Evolutionary conservation across 2,797 vertebrate genomes (phyloP), one percentile per base, ranked within the genome.

Genomic region (Mustela erminea): DNA sequence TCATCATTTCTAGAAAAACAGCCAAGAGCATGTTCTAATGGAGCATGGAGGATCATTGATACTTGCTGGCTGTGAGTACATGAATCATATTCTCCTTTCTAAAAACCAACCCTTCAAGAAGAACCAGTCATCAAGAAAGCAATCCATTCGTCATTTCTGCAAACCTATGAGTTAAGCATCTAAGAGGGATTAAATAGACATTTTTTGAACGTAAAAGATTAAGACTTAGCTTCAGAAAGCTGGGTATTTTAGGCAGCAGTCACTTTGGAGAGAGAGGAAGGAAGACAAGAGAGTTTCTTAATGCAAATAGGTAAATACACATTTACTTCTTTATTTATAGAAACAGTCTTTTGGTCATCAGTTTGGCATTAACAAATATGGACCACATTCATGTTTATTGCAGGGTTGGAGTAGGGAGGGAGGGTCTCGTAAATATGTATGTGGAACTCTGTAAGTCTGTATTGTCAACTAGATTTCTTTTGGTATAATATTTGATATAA

Each of bases 401-500:
- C 18, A 35, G 29, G 4, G 38, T 29, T 9, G 12, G 15, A 43
- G 15, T 20, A 27, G 35, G 25, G 7, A 93, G n/a, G 14, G 29
- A 72, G 5, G 54, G 3, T 95, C 92, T 77, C 52, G 54, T 87
- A 94, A 94, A 82, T 74, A 77, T 15, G 32, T 62, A 62, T 2
- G 29, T 92, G 41, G 62, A 95, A 92, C 32, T 95, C 81, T 96
- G 2, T 80, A 91, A 68, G 10, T 87, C 38, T 97, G 35, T 56
- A 87, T 43, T 90, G 29, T 87, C 92, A 98, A 92, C 96, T 75
- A 64, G 7, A 46, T 78, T 87, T 97, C 46, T 78, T 97, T 87
- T 90, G 93, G 52, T 70, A 54, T 72, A 82, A 82, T 95, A 90
- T 88, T 93, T 97, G 38, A 13, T 32, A 35, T 83, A 78, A 78